phyloP scores from a whole-genome alignment of 2,797 vertebrate species.

The Propithecus deckenii region DNA sequence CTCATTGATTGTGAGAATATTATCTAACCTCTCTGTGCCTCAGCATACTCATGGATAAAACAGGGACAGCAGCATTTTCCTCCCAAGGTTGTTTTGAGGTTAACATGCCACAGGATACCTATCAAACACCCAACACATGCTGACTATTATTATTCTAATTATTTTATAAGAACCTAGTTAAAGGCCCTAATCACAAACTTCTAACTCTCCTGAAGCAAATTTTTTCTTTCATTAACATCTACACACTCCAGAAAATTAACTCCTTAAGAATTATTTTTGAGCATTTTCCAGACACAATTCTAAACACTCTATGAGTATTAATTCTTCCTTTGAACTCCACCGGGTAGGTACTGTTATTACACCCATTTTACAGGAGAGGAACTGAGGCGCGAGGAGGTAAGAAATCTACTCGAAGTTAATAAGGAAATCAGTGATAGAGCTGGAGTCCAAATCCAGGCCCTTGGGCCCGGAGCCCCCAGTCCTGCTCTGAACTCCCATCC shows the following conservation, averaged over 20 bases:
- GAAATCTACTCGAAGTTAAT: neutral
- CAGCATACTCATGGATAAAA: neutral
- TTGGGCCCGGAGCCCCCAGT: neutral
- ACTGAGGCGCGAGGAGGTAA: neutral
- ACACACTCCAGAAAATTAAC: neutral
- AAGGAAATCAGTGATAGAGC: neutral
- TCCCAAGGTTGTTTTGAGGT: neutral
- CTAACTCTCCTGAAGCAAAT: neutral
- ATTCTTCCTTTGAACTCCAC: neutral
- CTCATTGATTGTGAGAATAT: neutral
- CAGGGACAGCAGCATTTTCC: neutral
- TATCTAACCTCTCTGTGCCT: neutral
- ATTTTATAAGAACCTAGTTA: neutral
- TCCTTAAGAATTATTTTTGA: neutral
- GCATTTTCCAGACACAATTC: neutral
- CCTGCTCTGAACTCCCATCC: neutral
- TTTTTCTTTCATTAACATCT: neutral
- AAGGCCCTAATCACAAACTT: neutral
- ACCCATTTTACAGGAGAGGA: neutral
- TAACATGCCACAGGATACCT: neutral
- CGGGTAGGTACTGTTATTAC: neutral
- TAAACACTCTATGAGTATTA: neutral
- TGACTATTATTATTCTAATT: neutral
- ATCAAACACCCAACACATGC: neutral
- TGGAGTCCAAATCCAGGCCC: neutral